A percentile compares a stretch with the other conserved stretches of the same genome.
These are phyloP conservation scores for Incurvaria masculella DNA, from an alignment of 2,888 invertebrate genomes.

Conservation along the genomic window DNA sequence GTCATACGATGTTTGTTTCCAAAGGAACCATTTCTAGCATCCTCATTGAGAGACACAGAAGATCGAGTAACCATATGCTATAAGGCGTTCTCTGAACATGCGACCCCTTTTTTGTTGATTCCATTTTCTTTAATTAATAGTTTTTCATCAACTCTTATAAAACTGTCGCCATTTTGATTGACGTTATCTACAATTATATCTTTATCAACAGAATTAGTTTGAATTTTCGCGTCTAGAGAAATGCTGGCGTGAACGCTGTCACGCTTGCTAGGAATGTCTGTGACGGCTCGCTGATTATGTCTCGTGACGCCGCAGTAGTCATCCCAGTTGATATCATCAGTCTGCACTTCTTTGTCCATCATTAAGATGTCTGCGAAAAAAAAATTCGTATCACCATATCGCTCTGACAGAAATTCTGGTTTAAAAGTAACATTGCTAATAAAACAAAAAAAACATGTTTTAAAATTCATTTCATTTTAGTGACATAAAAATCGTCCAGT, in stretches of 20 bases:
- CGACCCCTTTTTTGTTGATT: slow-evolving; percentile 42
- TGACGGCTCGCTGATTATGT: too few species aligned
- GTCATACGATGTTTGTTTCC: slow-evolving; percentile 29
- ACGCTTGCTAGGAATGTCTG: slow-evolving; percentile 6
- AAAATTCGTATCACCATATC: too few species aligned
- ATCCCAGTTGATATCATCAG: background rate
- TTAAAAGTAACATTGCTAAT: too few species aligned
- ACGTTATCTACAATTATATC: background rate
- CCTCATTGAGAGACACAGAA: slow-evolving; percentile 35
- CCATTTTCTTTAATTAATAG: slow-evolving; percentile 27
- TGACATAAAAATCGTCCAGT: too few species aligned
- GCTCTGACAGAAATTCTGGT: too few species aligned
- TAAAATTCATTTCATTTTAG: too few species aligned
- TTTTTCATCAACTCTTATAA: slow-evolving; percentile 2
- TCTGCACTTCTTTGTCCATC: background rate
- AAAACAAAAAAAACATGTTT: too few species aligned
- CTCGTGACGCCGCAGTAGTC: too few species aligned
- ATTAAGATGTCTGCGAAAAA: background rate
- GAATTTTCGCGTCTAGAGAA: slow-evolving; percentile 13
- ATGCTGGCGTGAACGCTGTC: slow-evolving; percentile 10
- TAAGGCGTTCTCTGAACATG: background rate
- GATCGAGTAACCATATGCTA: slow-evolving; percentile 18
- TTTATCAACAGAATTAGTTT: slow-evolving; percentile 13
- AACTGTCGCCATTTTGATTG: slow-evolving; percentile 8
- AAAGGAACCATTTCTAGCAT: slow-evolving; percentile 22